Evolutionary conservation across 2,113 vertebrate genomes (phyloP), one percentile per base, ranked within the genome.

Genomic region (Mesoclemmys tuberculata): DNA sequence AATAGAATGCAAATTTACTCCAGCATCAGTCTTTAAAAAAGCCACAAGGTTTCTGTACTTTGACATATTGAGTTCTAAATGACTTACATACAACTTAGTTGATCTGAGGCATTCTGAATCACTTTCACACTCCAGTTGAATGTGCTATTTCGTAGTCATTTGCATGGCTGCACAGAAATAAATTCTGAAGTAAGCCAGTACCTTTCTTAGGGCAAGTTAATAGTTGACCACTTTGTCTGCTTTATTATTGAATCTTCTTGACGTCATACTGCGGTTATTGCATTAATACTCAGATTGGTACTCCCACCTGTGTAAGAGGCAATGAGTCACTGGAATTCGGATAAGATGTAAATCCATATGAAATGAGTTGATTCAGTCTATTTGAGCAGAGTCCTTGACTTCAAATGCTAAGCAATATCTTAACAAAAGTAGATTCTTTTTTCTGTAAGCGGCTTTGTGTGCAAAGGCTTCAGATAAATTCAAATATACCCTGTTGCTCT

Each of bases 1-100:
- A 97, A 90, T 93, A 92, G 80, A 84, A 94, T 94, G 85, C 14
- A 96, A 90, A 97, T 97, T 93, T 92, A 80, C 54, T 95, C 29
- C 0, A 1, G 46, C 52, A 85, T 75, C 83, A 77, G n/a, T 74
- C 29, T 93, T 96, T 74, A 52, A 49, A 97, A 92, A 93, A 90
- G 41, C 18, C 26, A 86, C 26, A 48, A 87, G 27, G 2, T 87
- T 89, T 95, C 88, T 78, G 82, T 82, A 38, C 8, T 91, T 88
- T 29, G 48, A 94, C 1, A 7, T 77, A 61, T 7, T 94, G 31
- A 91, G 89, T 94, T 90, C 46, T 89, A 92, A 96, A 85, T 88
- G 12, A 88, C 31, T 95, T 88, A 54, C 2, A 12, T 13, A 46
- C 5, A 84, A 35, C 24, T 74, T 10, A 52, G 18, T 56, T 84